These are phyloP conservation scores for Brachionus rotundiformis DNA, from an alignment of 1,140 invertebrate genomes.

Conservation along the genomic window DNA sequence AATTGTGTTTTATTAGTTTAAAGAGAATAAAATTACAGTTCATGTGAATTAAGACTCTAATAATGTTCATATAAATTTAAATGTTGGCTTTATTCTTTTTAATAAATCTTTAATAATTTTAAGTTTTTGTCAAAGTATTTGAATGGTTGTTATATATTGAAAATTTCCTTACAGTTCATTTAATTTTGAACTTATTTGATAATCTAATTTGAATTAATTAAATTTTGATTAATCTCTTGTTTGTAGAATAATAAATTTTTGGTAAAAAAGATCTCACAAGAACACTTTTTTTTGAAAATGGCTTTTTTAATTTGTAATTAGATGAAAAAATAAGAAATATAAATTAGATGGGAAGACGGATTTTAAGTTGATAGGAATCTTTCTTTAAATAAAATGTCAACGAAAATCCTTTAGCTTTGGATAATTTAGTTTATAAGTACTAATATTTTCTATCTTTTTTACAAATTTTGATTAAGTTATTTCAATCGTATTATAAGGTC, in stretches of 20 bases:
- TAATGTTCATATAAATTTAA: no score
- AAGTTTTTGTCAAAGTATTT: not conserved
- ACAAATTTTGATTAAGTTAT: not conserved
- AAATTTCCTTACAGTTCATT: no score
- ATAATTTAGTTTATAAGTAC: not conserved
- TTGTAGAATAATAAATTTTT: no score
- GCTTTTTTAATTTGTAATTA: not conserved
- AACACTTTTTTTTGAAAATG: not conserved
- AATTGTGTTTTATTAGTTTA: not conserved
- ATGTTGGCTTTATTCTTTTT: no score
- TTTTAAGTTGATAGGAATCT: not conserved
- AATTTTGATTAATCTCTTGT: no score
- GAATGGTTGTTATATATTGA: no score
- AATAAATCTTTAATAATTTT: no score
- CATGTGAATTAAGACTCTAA: not conserved
- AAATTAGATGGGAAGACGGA: not conserved
- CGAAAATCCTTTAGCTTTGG: not conserved
- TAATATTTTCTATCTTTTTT: not conserved
- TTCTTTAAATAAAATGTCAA: not conserved
- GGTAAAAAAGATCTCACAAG: no score
- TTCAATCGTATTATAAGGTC: not conserved
- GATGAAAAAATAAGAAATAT: not conserved
- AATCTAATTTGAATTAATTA: no score
- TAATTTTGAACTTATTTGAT: no score
- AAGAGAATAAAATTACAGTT: not conserved